phyloP scores from a whole-genome alignment of 2,797 vertebrate genomes.

The Pseudomugil tenellus region DNA sequence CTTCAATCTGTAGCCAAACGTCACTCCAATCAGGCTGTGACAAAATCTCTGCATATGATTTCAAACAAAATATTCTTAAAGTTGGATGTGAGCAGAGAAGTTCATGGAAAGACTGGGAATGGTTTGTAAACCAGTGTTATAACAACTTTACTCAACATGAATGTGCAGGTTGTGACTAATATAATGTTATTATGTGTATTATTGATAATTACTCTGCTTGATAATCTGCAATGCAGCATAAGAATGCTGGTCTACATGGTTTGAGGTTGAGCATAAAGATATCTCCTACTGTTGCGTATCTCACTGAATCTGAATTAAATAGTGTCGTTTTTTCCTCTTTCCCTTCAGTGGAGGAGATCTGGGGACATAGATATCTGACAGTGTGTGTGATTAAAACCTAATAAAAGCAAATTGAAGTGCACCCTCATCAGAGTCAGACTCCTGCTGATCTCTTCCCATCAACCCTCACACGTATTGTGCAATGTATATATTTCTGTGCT shows the following conservation, averaged over 20 bases:
- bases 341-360: neutral
- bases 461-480: neutral
- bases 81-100: too few relatives aligned
- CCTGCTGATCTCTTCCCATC: slow-evolving; percentile 1
- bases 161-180: too few relatives aligned
- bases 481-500: neutral
- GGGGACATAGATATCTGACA: neutral
- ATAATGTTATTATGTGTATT: too few relatives aligned
- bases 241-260: neutral
- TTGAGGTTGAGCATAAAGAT: neutral
- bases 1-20: too few relatives aligned
- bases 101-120: too few relatives aligned
- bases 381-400: neutral
- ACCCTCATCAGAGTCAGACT: neutral
- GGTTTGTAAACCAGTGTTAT: too few relatives aligned
- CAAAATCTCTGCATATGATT: too few relatives aligned
- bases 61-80: too few relatives aligned
- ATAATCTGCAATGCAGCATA: too few relatives aligned
- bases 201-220: too few relatives aligned
- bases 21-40: too few relatives aligned
- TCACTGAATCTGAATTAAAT: neutral
- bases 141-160: too few relatives aligned
- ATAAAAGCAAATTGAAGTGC: neutral
- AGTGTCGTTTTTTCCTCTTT: neutral
- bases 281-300: neutral